phyloP scores from a whole-genome alignment of 2,888 invertebrate species.

The Meteorus colon region DNA sequence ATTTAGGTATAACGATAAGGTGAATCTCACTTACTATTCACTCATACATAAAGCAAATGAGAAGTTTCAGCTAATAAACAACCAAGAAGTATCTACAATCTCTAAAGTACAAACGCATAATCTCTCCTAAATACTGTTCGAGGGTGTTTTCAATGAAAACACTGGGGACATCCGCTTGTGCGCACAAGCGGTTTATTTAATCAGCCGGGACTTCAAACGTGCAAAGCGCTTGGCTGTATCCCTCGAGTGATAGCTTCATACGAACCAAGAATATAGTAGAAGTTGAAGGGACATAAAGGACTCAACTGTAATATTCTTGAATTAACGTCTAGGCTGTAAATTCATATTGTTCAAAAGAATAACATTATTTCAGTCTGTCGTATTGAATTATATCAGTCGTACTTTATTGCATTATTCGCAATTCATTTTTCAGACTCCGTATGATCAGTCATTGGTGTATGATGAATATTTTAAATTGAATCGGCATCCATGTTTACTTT shows the following conservation, averaged over 20 bases:
- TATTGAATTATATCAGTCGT: too few species aligned
- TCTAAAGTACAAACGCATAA: slow-evolving; percentile 59
- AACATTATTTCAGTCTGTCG: not conserved
- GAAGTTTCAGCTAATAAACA: slow-evolving; percentile 22
- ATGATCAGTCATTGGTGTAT: too few species aligned
- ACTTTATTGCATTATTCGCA: not conserved
- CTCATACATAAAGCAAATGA: not conserved
- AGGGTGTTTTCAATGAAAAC: slow-evolving; percentile 67
- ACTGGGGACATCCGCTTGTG: slow-evolving; percentile 53
- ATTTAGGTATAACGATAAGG: not conserved
- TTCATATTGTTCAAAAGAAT: not conserved
- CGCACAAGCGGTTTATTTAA: slow-evolving; percentile 61
- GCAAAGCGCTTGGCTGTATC: slow-evolving; percentile 54
- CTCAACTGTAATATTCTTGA: not conserved
- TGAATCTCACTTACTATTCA: not conserved
- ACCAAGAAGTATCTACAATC: slow-evolving; percentile 49
- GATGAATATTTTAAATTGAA: too few species aligned
- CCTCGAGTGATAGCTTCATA: slow-evolving; percentile 30
- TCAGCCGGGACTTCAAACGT: slow-evolving; percentile 62
- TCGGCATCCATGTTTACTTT: too few species aligned
- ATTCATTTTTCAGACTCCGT: not conserved
- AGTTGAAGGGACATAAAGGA: not conserved
- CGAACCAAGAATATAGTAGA: slow-evolving; percentile 8
- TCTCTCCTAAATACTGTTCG: slow-evolving; percentile 64
- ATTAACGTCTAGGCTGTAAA: not conserved